Conservation (phyloP, 2,888 invertebrate genomes). For the Apamea sordens region DNA sequence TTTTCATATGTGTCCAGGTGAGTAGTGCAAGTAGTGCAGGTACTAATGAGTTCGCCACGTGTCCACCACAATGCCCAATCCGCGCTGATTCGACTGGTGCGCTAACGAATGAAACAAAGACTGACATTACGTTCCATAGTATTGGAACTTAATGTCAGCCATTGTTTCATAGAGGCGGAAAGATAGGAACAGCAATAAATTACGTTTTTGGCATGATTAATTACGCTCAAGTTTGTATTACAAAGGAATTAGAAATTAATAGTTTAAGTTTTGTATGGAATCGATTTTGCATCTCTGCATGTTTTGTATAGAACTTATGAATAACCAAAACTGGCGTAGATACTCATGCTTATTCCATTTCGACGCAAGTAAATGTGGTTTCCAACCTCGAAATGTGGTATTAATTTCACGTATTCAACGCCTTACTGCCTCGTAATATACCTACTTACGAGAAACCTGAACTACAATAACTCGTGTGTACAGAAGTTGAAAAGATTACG, state of each 20-base stretch:
- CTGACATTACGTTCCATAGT: slow-evolving; percentile 33
- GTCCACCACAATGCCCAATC: slow-evolving; percentile 58
- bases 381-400: slow-evolving; percentile 3
- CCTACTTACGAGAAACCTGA: neutral
- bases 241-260: slow-evolving; percentile 8
- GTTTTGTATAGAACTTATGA: neutral
- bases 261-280: neutral
- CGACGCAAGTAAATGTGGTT: slow-evolving; percentile 3
- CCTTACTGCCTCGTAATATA: slow-evolving; percentile 10
- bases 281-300: neutral
- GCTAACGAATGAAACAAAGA: slow-evolving; percentile 66
- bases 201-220: slow-evolving; percentile 27
- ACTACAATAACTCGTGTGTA: slow-evolving; percentile 16
- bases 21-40: slow-evolving; percentile 34
- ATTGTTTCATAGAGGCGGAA: slow-evolving; percentile 19
- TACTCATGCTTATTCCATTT: neutral
- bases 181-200: slow-evolving; percentile 36
- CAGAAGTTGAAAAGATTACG: neutral
- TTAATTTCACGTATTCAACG: slow-evolving; percentile 40
- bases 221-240: slow-evolving; percentile 9
- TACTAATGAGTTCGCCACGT: slow-evolving; percentile 46
- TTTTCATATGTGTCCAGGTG: slow-evolving; percentile 86
- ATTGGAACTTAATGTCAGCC: no score
- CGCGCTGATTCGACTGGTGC: slow-evolving; percentile 54
- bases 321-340: neutral